phyloP scores from a whole-genome alignment of 2,113 vertebrate species.

The Silurus meridionalis region DNA sequence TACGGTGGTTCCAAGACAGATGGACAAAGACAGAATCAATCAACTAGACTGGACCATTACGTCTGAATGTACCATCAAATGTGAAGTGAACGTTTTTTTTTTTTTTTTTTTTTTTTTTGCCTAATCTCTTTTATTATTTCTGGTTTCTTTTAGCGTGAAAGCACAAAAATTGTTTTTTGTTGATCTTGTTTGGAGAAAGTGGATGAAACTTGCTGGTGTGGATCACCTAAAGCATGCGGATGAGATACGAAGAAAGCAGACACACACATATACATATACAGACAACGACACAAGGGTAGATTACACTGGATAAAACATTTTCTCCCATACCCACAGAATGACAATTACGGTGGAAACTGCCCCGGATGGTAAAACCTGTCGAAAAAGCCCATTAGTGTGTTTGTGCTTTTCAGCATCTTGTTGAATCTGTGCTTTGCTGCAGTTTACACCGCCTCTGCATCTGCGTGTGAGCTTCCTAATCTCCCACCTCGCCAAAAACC shows the following conservation, averaged over 20 bases:
- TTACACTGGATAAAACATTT: background rate
- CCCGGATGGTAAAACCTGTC: background rate
- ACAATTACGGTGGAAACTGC: background rate
- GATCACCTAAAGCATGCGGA: slow-evolving; percentile 28
- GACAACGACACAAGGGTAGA: background rate
- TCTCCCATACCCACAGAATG: background rate
- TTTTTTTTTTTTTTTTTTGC: slow-evolving; percentile 15
- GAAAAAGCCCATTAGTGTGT: background rate
- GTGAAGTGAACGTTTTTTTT: slow-evolving; percentile 69
- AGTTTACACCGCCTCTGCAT: background rate
- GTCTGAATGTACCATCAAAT: slow-evolving; percentile 75
- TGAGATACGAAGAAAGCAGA: background rate
- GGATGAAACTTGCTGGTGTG: background rate
- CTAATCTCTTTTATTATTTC: background rate
- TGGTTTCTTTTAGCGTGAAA: background rate
- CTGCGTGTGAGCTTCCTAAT: background rate
- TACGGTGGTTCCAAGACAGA: background rate
- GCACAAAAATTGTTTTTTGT: background rate
- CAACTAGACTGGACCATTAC: slow-evolving; percentile 32
- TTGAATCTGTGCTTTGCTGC: background rate
- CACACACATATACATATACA: background rate
- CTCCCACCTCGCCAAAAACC: background rate
- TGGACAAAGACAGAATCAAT: slow-evolving; percentile 3
- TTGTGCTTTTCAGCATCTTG: background rate
- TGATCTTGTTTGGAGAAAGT: background rate